These are phyloP conservation scores for Torymus tubicola DNA, from an alignment of 2,888 invertebrate species.

Conservation along the genomic window DNA sequence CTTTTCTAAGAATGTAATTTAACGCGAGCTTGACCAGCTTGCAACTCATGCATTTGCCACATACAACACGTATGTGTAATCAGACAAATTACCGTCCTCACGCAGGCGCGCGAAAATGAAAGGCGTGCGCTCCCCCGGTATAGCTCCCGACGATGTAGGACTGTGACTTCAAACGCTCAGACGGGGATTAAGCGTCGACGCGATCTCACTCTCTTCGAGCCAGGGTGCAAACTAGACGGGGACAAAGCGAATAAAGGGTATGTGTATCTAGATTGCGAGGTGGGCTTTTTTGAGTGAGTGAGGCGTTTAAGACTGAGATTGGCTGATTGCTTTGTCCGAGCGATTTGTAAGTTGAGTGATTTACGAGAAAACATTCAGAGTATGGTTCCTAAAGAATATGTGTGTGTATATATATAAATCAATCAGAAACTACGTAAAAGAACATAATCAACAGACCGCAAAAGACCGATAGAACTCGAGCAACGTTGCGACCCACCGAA, in stretches of 20 bases:
- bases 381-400: too few relatives aligned
- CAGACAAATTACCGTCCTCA: conserved; percentile 28
- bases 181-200: conserved; percentile 42
- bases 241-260: conserved; percentile 7
- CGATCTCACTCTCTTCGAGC: neutral
- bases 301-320: neutral
- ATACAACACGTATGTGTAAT: conserved; percentile 33
- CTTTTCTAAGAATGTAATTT: conserved; percentile 26
- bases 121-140: neutral
- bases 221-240: conserved; percentile 23
- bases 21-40: conserved; percentile 10
- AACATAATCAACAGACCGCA: too few relatives aligned
- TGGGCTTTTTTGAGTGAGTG: neutral
- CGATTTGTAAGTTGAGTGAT: neutral
- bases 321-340: neutral
- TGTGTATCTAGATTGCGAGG: conserved; percentile 26
- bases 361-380: too few relatives aligned
- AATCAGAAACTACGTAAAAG: too few relatives aligned
- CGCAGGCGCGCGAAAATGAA: conserved; percentile 29
- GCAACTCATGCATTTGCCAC: neutral
- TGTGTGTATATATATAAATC: too few relatives aligned
- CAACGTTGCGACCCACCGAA: too few relatives aligned
- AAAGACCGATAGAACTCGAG: too few relatives aligned
- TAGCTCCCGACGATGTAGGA: conserved; percentile 15
- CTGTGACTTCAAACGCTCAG: conserved; percentile 34